phyloP scores from a whole-genome alignment of 1,140 invertebrate genomes.

The Bursaphelenchus mucronatus region DNA sequence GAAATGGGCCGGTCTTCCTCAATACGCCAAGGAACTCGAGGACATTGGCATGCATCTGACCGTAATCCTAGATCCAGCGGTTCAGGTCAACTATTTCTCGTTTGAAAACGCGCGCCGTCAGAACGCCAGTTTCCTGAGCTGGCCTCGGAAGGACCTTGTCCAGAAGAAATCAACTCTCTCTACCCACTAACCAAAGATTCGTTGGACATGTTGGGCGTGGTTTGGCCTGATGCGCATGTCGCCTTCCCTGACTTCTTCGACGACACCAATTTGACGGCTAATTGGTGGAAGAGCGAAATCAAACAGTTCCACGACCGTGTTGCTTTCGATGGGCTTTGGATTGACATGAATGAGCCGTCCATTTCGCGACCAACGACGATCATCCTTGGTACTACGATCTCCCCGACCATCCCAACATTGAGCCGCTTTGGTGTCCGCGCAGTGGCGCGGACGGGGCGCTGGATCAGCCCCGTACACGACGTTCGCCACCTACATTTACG shows the following conservation, averaged over 20 bases:
- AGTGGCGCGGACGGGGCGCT: constrained; percentile 27
- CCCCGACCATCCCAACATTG: constrained; percentile 30
- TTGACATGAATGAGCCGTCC: constrained; percentile 52
- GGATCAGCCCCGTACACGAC: constrained; percentile 23
- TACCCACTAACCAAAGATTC: constrained; percentile 45
- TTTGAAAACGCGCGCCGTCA: constrained; percentile 27
- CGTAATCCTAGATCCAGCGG: constrained; percentile 46
- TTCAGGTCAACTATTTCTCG: constrained; percentile 39
- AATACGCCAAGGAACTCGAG: constrained; percentile 36
- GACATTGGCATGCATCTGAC: constrained; percentile 35
- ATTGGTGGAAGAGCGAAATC: constrained; percentile 35
- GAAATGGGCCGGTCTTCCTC: constrained; percentile 38
- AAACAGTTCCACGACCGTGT: constrained; percentile 17
- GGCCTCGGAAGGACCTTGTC: constrained; percentile 36
- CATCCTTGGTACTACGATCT: constrained; percentile 41
- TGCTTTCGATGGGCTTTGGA: constrained; percentile 30
- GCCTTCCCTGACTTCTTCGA: constrained; percentile 61
- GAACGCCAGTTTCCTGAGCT: constrained; percentile 37
- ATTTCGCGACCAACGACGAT: constrained; percentile 48
- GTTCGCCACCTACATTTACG: constrained; percentile 22
- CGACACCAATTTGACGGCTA: constrained; percentile 14
- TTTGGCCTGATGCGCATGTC: constrained; percentile 58
- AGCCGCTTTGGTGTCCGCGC: constrained; percentile 25
- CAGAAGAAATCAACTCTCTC: constrained; percentile 28
- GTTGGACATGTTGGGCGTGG: constrained; percentile 44